Evolutionary conservation across 2,888 invertebrate genomes (phyloP), one percentile per base, ranked within the genome.

Genomic region (Alcis repandata): DNA sequence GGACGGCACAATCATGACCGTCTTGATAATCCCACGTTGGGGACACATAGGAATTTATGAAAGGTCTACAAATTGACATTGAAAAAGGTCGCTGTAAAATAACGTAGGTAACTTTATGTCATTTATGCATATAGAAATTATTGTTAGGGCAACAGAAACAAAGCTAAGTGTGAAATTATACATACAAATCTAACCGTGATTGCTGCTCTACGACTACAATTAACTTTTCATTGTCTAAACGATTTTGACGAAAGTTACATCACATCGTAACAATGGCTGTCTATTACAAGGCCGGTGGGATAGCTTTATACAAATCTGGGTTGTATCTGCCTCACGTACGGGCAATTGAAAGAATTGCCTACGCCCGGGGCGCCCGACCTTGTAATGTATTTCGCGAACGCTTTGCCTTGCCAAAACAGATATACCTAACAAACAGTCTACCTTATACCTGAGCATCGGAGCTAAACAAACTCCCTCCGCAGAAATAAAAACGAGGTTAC

Each of bases 381-480:
- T 84, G 85, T 68, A 67, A 74, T 67, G 69, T 66, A 80, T 79
- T 69, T 80, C 66, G 83, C 79, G 72, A 79, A 65, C 58, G 69
- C 69, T 68, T 82, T 73, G 78, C 80, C 78, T 83, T 84, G 83
- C 79, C 82, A 82, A 83, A 84, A 77, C 68, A 59, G 70, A 64
- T 59, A 43, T 48, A 46, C 52, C 41, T 52, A 54, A 17, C 59
- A 46, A 48, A 56, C 56, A 58, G 38, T 51, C 52, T 61, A 46
- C 65, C 49, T 65, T 49, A 57, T 60, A 59, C 58, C 59, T 62
- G 59, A 59, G 51, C 62, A 54, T 67, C 63, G 63, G 56, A 59
- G 58, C 57, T 59, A 68, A 67, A 64, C 64, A 68, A 62, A 66
- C 53, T 70, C 63, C 64, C 67, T 48, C 53, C 59, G 61, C 57